phyloP scores from a whole-genome alignment of 2,888 invertebrate genomes.

The Drosophila quasianomalipes region DNA sequence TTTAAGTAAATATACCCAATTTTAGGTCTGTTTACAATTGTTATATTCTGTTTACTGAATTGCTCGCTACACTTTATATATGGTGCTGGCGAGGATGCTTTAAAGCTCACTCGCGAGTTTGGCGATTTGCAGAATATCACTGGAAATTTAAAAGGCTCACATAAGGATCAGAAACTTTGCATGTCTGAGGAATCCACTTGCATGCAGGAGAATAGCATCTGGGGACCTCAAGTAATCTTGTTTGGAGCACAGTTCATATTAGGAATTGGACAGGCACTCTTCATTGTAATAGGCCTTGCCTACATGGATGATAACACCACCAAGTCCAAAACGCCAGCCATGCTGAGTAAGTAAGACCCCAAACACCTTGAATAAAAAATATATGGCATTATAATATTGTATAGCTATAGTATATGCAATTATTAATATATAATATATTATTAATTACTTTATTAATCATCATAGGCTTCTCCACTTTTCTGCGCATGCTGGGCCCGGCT shows the following conservation, averaged over 20 bases:
- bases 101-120: constrained; percentile 88
- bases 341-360: constrained; percentile 87
- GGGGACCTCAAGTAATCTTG: constrained; percentile 87
- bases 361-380: background rate
- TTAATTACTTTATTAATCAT: background rate
- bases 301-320: constrained; percentile 91
- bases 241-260: constrained; percentile 89
- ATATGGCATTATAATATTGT: background rate
- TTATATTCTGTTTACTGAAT: constrained; percentile 88
- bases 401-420: background rate
- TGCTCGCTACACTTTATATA: constrained; percentile 89
- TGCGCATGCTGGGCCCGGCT: constrained; percentile 87
- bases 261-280: constrained; percentile 89
- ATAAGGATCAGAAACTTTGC: constrained; percentile 49
- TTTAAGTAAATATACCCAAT: background rate
- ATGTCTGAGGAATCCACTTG: constrained; percentile 32
- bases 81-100: constrained; percentile 89
- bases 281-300: constrained; percentile 88
- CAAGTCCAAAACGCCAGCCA: constrained; percentile 89
- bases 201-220: constrained; percentile 59
- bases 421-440: background rate
- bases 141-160: constrained; percentile 56
- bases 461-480: constrained; percentile 88
- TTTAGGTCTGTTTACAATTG: constrained; percentile 87
- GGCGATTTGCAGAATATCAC: constrained; percentile 85